A percentile compares a stretch with the other conserved stretches of the same genome.
phyloP scores from a whole-genome alignment of 2,888 invertebrate species.

The Andrena praecox region DNA sequence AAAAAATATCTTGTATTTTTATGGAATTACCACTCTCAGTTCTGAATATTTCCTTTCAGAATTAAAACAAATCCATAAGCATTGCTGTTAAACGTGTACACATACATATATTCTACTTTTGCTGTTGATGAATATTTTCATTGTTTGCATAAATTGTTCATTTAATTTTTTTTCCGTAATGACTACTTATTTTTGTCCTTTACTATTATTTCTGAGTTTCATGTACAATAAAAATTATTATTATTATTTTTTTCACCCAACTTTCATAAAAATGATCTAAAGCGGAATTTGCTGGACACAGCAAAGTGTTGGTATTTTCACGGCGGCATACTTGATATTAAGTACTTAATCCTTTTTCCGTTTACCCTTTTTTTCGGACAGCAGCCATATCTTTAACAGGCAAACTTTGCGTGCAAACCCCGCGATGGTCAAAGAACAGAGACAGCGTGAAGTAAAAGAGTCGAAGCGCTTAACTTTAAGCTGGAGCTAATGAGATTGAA shows the following conservation, averaged over 20 bases:
- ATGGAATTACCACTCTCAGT: neutral
- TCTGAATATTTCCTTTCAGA: neutral
- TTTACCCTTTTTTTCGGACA: neutral
- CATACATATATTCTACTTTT: too few species aligned
- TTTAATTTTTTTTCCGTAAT: too few species aligned
- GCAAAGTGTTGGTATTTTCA: neutral
- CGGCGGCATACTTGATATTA: neutral
- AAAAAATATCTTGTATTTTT: neutral
- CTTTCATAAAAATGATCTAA: neutral
- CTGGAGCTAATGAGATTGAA: constrained; percentile 79
- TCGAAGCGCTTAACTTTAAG: constrained; percentile 80
- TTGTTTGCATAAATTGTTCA: too few species aligned
- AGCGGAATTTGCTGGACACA: neutral
- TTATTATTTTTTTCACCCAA: neutral
- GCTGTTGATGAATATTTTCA: too few species aligned
- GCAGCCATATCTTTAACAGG: constrained; percentile 13
- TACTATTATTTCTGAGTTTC: too few species aligned
- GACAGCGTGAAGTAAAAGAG: constrained; percentile 67
- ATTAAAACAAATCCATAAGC: neutral
- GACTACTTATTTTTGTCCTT: too few species aligned
- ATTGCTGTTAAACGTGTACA: too few species aligned
- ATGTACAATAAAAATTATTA: neutral
- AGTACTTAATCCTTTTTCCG: neutral
- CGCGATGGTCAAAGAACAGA: constrained; percentile 68
- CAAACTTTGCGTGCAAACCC: constrained; percentile 56